Evolutionary conservation across 2,113 vertebrate genomes (phyloP).

Genomic region (Aegypius monachus): DNA sequence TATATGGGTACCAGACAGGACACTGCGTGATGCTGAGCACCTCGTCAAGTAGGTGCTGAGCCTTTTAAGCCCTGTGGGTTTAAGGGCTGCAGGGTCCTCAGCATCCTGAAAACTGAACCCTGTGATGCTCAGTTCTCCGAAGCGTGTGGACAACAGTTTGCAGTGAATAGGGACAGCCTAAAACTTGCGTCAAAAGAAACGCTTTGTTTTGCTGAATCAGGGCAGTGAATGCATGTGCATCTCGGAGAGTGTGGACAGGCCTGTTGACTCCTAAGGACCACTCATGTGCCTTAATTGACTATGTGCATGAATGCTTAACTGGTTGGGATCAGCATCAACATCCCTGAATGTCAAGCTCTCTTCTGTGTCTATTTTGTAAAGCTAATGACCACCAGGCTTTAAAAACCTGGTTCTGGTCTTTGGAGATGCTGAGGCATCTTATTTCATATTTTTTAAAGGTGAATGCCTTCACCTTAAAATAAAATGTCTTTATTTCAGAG

Average conservation of each 20-base stretch:
- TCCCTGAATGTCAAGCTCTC: neutral
- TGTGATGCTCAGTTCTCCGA: neutral
- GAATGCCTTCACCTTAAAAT: neutral
- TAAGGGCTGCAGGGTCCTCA: neutral
- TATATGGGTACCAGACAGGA: neutral
- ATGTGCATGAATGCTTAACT: neutral
- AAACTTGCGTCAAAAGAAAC: neutral
- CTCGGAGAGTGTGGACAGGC: neutral
- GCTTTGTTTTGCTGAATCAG: neutral
- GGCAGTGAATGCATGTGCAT: neutral
- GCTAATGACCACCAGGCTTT: neutral
- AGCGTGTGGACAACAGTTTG: rapidly evolving
- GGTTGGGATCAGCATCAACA: neutral
- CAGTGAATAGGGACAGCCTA: neutral
- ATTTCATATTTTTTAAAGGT: neutral
- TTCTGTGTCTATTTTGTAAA: neutral
- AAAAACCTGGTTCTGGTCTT: neutral
- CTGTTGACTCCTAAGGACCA: slow-evolving; percentile 7
- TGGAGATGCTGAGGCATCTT: neutral
- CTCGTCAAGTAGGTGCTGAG: neutral
- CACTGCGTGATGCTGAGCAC: neutral
- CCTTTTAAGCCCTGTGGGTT: neutral
- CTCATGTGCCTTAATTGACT: neutral
- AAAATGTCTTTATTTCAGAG: neutral
- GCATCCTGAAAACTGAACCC: neutral